Evolutionary conservation across 2,888 invertebrate genomes (phyloP), one percentile per base, ranked within the genome.

Genomic region (Cephalotes varians): DNA sequence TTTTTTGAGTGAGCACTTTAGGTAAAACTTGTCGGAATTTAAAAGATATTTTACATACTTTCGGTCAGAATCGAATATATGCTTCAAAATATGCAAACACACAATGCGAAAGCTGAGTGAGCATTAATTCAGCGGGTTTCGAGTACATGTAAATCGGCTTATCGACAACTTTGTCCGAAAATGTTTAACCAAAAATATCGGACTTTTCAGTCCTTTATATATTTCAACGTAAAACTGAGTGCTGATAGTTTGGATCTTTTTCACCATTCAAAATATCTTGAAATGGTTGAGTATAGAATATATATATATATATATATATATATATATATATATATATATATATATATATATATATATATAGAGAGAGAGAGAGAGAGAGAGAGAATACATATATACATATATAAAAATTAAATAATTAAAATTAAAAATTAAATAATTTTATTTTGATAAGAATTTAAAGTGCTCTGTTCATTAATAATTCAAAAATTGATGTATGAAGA

Each of bases 81-180:
- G 18, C 21, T 60, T 73, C 18, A 34, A 58, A 73, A 34, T 49
- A 58, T 40, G 56, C 56, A 44, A 44, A 58, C 34, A 34, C 10
- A 47, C 60, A 31, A 73, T 73, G 31, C 21, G 60, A 34, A 73
- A 34, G 60, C 7, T 60, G 60, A 40, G 40, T 21, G 44, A 44
- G 60, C 44, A 60, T 73, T 73, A 73, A 73, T 60, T 73, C 73
- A 73, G 34, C 60, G 44, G 60, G 60, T 73, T 73, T 73, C 60
- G 44, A 73, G 47, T 44, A 31, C 58, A 73, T 60, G 60, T 10
- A 34, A 73, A 73, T 73, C 73, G 73, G 73, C 73, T 73, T 73
- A 73, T 73, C 73, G 58, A 73, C 44, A 47, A 73, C 60, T 73
- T 73, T 47, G 73, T 73, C 34, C 25, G 21, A 47, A 60, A 73